These are phyloP conservation scores for Astropecten irregularis DNA, from an alignment of 53 echinoderm and acorn worm species.

Conservation along the genomic window DNA sequence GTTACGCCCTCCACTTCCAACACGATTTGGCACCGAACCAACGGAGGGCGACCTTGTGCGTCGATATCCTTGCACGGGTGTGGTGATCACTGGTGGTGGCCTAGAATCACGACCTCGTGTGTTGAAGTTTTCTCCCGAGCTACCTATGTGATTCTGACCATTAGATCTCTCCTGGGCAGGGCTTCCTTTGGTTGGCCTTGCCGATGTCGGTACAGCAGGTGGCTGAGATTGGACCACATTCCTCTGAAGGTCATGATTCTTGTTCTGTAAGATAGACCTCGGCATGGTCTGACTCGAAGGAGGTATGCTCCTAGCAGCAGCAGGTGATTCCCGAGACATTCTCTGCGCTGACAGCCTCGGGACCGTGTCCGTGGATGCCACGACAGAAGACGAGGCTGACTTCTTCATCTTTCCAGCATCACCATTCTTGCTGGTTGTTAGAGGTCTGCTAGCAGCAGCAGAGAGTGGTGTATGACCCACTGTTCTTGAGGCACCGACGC, in stretches of 20 bases:
- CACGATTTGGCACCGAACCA: background rate
- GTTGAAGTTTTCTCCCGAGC: background rate
- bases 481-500: slow-evolving; percentile 11
- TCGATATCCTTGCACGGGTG: background rate
- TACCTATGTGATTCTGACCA: slow-evolving; percentile 25
- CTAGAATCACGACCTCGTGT: background rate
- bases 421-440: slow-evolving; percentile 5
- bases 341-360: background rate
- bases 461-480: slow-evolving; percentile 1
- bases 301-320: background rate
- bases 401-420: background rate
- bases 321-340: background rate
- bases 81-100: slow-evolving; percentile 4
- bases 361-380: background rate
- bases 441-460: background rate
- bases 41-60: slow-evolving; percentile 30
- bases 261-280: slow-evolving; percentile 30
- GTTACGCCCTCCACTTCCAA: background rate
- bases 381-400: background rate
- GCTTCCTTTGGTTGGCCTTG: slow-evolving; percentile 20
- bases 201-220: slow-evolving; percentile 30
- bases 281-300: slow-evolving; percentile 36
- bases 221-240: slow-evolving; percentile 1
- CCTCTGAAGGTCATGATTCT: background rate
- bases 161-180: background rate